Percentiles rank a stretch among this genome's conserved stretches.
Evolutionary conservation across 2,113 vertebrate genomes (phyloP).

Genomic region (Semnornis frantzii): DNA sequence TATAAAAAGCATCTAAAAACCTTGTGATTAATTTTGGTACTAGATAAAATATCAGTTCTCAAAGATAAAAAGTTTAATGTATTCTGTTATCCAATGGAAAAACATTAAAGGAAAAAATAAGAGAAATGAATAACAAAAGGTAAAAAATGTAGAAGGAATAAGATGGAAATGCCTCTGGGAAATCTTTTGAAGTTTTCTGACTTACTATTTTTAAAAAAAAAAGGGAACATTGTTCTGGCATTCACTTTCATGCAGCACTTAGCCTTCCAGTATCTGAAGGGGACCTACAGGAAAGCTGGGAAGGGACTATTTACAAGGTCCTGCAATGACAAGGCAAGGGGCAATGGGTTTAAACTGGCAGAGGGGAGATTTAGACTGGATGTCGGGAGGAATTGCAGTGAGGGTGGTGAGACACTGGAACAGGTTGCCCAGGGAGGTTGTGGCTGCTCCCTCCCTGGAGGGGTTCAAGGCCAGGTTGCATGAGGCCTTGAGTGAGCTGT

Average conservation of each 20-base stretch:
- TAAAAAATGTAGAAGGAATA: not conserved
- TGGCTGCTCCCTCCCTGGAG: no score
- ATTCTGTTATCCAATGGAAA: not conserved
- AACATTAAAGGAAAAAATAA: not conserved
- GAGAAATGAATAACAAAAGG: not conserved
- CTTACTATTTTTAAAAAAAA: not conserved
- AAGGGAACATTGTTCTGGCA: not conserved
- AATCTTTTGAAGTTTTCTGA: not conserved
- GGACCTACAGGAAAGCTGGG: no score
- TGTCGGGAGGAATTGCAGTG: no score
- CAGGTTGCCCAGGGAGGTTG: no score
- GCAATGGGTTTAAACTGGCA: no score
- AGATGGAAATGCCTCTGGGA: not conserved
- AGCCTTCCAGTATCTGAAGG: no score
- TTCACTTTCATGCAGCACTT: not conserved
- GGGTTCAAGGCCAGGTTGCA: no score
- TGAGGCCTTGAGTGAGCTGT: no score
- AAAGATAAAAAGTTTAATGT: not conserved
- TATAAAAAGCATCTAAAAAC: rapidly evolving
- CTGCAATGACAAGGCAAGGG: no score
- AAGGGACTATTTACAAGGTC: no score
- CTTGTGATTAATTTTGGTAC: not conserved
- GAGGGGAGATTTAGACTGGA: no score
- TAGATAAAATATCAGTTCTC: not conserved
- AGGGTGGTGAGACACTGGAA: no score